Percentiles rank a stretch among this genome's conserved stretches.
These are phyloP conservation scores for Drosophila nasuta DNA, from an alignment of 1,140 invertebrate species.

Conservation along the genomic window DNA sequence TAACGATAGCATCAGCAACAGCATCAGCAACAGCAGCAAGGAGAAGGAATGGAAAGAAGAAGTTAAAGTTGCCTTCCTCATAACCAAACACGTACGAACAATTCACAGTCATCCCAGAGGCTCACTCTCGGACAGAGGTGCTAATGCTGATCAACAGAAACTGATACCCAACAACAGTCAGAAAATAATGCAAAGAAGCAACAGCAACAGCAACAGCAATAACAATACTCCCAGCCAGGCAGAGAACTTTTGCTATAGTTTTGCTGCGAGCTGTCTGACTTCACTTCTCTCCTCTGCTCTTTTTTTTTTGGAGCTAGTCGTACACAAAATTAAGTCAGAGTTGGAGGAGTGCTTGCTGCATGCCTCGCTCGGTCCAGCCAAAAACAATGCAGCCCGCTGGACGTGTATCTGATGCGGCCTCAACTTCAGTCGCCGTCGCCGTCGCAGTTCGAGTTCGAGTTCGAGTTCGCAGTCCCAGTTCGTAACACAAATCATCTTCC, in stretches of 20 bases:
- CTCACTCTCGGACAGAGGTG: slow-evolving; percentile 70
- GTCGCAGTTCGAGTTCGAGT: slow-evolving; percentile 32
- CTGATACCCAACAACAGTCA: slow-evolving; percentile 62
- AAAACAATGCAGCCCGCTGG: slow-evolving; percentile 71
- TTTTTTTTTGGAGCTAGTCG: slow-evolving; percentile 17
- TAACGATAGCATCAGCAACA: slow-evolving; percentile 44
- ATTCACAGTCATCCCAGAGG: slow-evolving; percentile 68
- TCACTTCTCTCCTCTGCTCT: neutral
- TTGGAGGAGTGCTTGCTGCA: slow-evolving; percentile 24
- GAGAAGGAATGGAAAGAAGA: neutral
- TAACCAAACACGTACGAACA: slow-evolving; percentile 79
- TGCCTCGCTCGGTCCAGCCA: slow-evolving; percentile 17
- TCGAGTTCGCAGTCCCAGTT: slow-evolving; percentile 51
- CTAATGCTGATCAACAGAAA: slow-evolving; percentile 82
- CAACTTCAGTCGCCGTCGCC: slow-evolving; percentile 19
- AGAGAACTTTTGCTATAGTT: slow-evolving; percentile 56
- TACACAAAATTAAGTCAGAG: slow-evolving; percentile 71
- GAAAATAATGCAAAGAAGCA: slow-evolving; percentile 78
- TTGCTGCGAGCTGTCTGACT: slow-evolving; percentile 25
- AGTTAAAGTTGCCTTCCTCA: slow-evolving; percentile 56
- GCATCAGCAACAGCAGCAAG: neutral
- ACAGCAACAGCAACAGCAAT: slow-evolving; percentile 37
- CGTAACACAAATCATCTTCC: slow-evolving; percentile 82
- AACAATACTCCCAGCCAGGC: slow-evolving; percentile 57
- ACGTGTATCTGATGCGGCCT: slow-evolving; percentile 79